Evolutionary conservation across 2,888 invertebrate genomes (phyloP).

Genomic region (Lydus trimaculatus): DNA sequence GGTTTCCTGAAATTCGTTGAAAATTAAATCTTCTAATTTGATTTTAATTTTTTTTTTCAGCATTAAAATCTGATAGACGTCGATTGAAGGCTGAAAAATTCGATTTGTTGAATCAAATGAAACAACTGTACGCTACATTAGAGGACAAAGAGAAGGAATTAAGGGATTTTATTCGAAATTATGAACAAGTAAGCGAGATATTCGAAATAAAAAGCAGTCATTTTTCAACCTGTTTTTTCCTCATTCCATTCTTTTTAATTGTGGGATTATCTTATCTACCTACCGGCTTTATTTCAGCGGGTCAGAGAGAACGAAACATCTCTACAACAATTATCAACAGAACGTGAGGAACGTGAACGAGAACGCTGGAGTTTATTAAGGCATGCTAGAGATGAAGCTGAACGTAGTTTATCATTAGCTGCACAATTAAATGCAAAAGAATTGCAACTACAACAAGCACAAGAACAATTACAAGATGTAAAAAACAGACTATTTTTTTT

Average conservation of each 20-base stretch:
- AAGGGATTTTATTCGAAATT: constrained; percentile 92
- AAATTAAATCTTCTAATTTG: neutral
- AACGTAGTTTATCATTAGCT: constrained; percentile 83
- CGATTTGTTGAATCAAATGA: constrained; percentile 92
- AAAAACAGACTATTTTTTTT: constrained; percentile 17
- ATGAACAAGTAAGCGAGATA: constrained; percentile 76
- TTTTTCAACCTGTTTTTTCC: neutral
- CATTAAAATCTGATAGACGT: constrained; percentile 88
- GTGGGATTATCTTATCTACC: constrained; percentile 39
- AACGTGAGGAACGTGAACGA: constrained; percentile 79
- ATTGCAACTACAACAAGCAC: constrained; percentile 82
- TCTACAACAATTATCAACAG: constrained; percentile 66
- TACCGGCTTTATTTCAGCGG: constrained; percentile 64
- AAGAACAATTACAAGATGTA: constrained; percentile 86
- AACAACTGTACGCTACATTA: constrained; percentile 90
- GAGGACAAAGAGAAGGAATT: constrained; percentile 95
- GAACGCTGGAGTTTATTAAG: constrained; percentile 88
- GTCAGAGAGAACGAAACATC: constrained; percentile 82
- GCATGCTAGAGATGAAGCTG: constrained; percentile 90
- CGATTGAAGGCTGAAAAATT: constrained; percentile 92
- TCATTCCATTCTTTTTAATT: neutral
- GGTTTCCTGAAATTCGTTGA: constrained; percentile 41
- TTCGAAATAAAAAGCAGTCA: neutral
- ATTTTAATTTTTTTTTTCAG: constrained; percentile 55
- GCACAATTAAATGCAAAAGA: constrained; percentile 89